Conservation (phyloP, 2,797 vertebrate species). For the Tokudaia muenninki region DNA sequence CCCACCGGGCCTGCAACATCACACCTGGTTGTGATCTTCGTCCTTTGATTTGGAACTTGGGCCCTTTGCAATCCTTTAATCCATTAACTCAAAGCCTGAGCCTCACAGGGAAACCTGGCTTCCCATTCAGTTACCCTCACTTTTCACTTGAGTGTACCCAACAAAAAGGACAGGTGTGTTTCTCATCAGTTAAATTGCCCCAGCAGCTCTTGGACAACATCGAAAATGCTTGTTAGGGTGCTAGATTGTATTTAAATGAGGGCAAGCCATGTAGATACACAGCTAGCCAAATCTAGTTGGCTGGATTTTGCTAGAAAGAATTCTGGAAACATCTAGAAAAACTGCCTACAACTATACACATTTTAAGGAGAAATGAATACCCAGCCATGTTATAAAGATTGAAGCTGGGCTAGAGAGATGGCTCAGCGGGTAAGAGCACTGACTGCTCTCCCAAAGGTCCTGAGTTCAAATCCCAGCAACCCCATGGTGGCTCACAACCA, state of each 20-base stretch:
- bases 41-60: constrained; percentile 2
- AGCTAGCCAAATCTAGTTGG: neutral
- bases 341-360: neutral
- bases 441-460: no score
- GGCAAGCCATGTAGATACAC: neutral
- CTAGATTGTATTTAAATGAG: neutral
- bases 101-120: constrained; percentile 2
- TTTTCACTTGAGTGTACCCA: constrained; percentile 10
- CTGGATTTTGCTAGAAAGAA: constrained; percentile 25
- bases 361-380: neutral
- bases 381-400: neutral
- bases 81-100: constrained; percentile 33
- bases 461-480: no score
- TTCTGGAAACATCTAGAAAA: constrained; percentile 47
- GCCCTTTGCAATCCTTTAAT: constrained; percentile 42
- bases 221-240: neutral
- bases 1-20: no score
- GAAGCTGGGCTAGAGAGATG: neutral
- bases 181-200: neutral
- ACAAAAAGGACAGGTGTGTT: constrained; percentile 20
- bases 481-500: no score
- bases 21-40: neutral
- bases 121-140: accelerated
- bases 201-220: constrained; percentile 8
- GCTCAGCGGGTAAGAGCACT: no score